Evolutionary conservation across 2,888 invertebrate species (phyloP), one percentile per base, ranked within the genome.

Genomic region (Gastracanthus pulcherrimus): DNA sequence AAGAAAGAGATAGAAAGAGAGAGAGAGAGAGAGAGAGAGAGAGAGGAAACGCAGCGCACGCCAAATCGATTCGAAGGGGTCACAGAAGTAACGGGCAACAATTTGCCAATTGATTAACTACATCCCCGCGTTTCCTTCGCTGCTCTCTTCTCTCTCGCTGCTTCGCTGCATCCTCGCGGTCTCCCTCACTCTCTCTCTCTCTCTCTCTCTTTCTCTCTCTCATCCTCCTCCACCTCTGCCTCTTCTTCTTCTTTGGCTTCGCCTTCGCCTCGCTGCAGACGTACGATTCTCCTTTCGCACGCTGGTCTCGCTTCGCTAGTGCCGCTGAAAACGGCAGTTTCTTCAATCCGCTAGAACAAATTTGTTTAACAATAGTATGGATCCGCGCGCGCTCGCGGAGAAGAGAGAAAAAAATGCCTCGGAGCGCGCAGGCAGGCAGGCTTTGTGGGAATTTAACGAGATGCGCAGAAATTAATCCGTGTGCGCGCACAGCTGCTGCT

Each of bases 91-190:
- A 89, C 89, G 89, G 89, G 82, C 83, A 84, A 84, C 86, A 87
- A 88, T 89, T 87, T 86, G 86, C 87, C 88, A 86, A 89, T 89
- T 88, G 87, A 89, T 89, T 87, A 87, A 84, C 85, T 85, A 85
- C 64, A 81, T 76, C 71, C 76, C 81, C 64, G 67, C 62, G 81
- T 75, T 69, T 81, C 70, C 62, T 67, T 31, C 38, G 75, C 80
- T 34, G n/a, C n/a, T 45, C 19, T n/a, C n/a, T n/a, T n/a, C n/a
- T n/a, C 16, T 31, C 64, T 11, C 38, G 19, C 26, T 26, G 7
- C 23, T 64, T 16, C 45, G 45, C 45, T n/a, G 45, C 38, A 19
- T 36, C 13, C 36, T 67, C 62, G 48, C 29, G 36, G 31, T 36
- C 55, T 60, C n/a, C 7, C 74, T 38, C 64, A 26, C 41, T 11